Percentiles rank a stretch among this genome's conserved stretches.
phyloP scores from a whole-genome alignment of 2,113 vertebrate species.

The Semicossyphus pulcher region DNA sequence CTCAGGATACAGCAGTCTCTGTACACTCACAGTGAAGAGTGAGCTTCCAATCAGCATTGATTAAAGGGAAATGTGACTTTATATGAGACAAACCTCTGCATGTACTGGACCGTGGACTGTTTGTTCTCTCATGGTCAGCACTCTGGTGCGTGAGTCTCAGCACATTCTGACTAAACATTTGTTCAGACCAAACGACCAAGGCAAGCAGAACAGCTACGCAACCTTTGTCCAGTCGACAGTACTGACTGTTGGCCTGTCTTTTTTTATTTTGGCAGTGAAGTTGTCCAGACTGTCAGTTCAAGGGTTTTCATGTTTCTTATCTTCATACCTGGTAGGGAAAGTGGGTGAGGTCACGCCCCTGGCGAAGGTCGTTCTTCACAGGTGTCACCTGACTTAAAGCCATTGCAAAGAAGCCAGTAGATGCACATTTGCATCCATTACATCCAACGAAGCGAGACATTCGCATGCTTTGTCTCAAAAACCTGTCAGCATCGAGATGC shows the following conservation, averaged over 20 bases:
- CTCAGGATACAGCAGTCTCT: too few species aligned
- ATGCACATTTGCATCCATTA: too few species aligned
- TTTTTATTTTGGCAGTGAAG: background rate
- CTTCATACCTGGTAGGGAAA: background rate
- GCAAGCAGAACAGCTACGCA: background rate
- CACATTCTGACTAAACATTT: background rate
- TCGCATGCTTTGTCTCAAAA: too few species aligned
- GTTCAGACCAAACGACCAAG: background rate
- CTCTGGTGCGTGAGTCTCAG: background rate
- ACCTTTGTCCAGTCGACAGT: background rate
- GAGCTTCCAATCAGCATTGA: background rate
- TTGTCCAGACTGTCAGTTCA: background rate
- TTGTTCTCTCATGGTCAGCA: background rate
- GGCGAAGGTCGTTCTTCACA: too few species aligned
- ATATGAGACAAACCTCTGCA: background rate
- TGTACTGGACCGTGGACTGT: background rate
- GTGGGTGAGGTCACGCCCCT: too few species aligned
- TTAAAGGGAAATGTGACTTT: background rate
- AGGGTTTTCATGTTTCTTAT: background rate
- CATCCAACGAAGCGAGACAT: too few species aligned
- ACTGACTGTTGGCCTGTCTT: background rate
- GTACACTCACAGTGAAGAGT: too few species aligned
- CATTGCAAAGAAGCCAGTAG: too few species aligned
- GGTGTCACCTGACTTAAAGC: too few species aligned
- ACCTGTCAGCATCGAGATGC: too few species aligned